Conservation (phyloP, 2,888 invertebrate species). For the Brassicogethes aeneus region DNA sequence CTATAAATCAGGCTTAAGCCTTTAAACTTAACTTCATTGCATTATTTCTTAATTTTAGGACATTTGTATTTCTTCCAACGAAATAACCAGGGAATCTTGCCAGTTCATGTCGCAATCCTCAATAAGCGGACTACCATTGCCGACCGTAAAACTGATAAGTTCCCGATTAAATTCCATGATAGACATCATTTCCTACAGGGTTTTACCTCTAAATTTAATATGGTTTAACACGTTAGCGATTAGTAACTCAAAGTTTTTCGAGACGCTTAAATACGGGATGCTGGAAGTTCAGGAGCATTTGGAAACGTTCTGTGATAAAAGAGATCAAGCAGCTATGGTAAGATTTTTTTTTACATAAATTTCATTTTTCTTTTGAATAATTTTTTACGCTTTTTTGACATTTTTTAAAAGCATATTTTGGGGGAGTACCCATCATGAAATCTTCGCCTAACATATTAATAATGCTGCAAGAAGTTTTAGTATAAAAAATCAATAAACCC, state of each 20-base stretch:
- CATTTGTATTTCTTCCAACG: conserved; percentile 67
- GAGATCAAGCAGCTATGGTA: conserved; percentile 81
- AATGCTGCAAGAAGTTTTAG: too few relatives aligned
- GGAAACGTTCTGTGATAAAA: conserved; percentile 87
- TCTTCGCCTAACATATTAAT: too few relatives aligned
- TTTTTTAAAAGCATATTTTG: too few relatives aligned
- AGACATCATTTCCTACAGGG: conserved; percentile 50
- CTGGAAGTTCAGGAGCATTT: conserved; percentile 92
- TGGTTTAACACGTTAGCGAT: conserved; percentile 73
- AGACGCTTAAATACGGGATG: conserved; percentile 79
- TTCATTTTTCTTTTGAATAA: conserved; percentile 1
- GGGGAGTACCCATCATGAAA: too few relatives aligned
- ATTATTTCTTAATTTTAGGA: conserved; percentile 48
- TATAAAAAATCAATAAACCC: too few relatives aligned
- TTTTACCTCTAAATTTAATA: conserved; percentile 77
- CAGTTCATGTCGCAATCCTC: conserved; percentile 49
- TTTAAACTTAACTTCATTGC: neutral
- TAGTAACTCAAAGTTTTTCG: conserved; percentile 64
- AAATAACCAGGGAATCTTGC: conserved; percentile 66
- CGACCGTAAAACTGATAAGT: conserved; percentile 43
- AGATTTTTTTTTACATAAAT: conserved; percentile 5
- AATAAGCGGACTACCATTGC: conserved; percentile 40
- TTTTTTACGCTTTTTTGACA: too few relatives aligned
- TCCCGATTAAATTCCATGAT: conserved; percentile 50
- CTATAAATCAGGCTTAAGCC: too few relatives aligned